A percentile compares a stretch with the other conserved stretches of the same genome.
Evolutionary conservation across 2,888 invertebrate genomes (phyloP).

Genomic region (Incurvaria masculella): DNA sequence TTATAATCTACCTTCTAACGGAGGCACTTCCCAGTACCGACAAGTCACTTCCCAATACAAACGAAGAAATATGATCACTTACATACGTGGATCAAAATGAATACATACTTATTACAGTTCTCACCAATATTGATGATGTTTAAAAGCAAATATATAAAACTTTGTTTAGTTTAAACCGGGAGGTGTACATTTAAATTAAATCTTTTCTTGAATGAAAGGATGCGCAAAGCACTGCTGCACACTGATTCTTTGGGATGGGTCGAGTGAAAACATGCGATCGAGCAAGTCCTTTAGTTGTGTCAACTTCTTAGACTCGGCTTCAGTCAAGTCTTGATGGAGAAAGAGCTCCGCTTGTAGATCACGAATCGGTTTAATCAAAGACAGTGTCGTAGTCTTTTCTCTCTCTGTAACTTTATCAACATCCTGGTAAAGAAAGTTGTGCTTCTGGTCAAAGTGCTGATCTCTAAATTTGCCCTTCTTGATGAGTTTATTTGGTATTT

Average conservation of each 20-base stretch:
- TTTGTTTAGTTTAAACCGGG: too few species aligned
- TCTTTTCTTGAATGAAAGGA: slow-evolving; percentile 90
- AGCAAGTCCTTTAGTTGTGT: slow-evolving; percentile 88
- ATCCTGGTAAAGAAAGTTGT: slow-evolving; percentile 95
- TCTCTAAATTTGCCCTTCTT: slow-evolving; percentile 93
- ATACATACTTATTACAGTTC: too few species aligned
- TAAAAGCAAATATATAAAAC: neutral
- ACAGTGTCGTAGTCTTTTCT: slow-evolving; percentile 92
- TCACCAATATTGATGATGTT: neutral
- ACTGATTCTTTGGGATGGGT: slow-evolving; percentile 84
- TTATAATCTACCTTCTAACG: too few species aligned
- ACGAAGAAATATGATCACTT: too few species aligned
- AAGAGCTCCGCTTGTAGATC: slow-evolving; percentile 88
- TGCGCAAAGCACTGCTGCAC: slow-evolving; percentile 88
- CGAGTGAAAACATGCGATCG: slow-evolving; percentile 87
- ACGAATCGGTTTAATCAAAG: slow-evolving; percentile 75
- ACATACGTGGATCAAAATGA: too few species aligned
- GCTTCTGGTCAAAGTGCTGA: slow-evolving; percentile 94
- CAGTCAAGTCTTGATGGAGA: slow-evolving; percentile 72
- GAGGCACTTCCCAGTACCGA: too few species aligned
- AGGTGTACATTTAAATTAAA: slow-evolving; percentile 45
- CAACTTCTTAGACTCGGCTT: slow-evolving; percentile 84
- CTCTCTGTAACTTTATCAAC: slow-evolving; percentile 96
- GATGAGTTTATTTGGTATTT: slow-evolving; percentile 92
- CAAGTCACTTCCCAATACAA: too few species aligned